A percentile compares a stretch with the other conserved stretches of the same genome.
Evolutionary conservation across 2,113 vertebrate species (phyloP).

Genomic region (Ictidomys tridecemlineatus): DNA sequence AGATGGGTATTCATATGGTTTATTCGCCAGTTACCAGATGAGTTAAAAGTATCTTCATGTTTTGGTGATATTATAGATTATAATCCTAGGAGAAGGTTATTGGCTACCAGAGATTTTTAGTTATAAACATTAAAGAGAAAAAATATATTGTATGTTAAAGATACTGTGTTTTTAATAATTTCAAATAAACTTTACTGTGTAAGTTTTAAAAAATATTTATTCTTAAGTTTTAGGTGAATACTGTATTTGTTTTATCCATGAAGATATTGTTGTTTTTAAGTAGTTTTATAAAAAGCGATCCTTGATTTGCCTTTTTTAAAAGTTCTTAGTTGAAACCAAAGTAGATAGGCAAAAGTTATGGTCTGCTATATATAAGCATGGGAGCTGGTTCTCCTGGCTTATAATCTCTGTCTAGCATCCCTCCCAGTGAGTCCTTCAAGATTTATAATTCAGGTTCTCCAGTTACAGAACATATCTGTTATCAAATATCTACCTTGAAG

Average conservation of each 20-base stretch:
- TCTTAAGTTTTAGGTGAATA: no score
- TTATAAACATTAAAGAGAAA: not conserved
- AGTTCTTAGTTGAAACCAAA: not conserved
- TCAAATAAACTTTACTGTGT: not conserved
- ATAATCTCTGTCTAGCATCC: not conserved
- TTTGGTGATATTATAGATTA: not conserved
- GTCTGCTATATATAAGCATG: not conserved
- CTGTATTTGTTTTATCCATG: not conserved
- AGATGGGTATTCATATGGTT: not conserved
- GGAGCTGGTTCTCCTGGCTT: not conserved
- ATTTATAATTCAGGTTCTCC: not conserved
- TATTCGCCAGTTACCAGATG: not conserved
- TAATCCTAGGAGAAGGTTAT: not conserved
- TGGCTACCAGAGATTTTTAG: not conserved
- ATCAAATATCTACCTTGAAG: not conserved
- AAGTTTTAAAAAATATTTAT: not conserved
- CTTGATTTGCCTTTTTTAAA: not conserved
- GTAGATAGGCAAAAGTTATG: not conserved
- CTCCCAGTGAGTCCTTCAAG: not conserved
- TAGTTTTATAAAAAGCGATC: not conserved
- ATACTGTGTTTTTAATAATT: not conserved
- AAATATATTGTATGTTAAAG: not conserved
- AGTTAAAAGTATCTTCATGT: not conserved
- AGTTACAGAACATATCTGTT: not conserved
- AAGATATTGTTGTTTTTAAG: not conserved